Evolutionary conservation across 1,140 invertebrate species (phyloP), one percentile per base, ranked within the genome.

Genomic region (Hypsibius dujardini): DNA sequence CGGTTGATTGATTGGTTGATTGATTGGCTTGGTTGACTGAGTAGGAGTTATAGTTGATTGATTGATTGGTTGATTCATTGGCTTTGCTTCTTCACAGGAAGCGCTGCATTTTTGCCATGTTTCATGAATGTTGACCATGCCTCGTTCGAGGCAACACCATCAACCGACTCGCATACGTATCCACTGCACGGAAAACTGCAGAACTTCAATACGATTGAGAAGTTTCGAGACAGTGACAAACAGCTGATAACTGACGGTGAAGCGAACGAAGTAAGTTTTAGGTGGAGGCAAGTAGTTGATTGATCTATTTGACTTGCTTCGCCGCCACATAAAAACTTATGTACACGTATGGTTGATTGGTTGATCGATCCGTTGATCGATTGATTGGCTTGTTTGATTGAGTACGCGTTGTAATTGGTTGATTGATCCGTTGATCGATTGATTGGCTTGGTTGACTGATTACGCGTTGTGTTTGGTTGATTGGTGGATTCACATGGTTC

Each of bases 171-270:
- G 50, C 72, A 69, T 47, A 84, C 84, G 76, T 80, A 85, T 72
- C 80, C 80, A 71, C 80, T 86, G 42, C 77, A 79, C 73, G 92
- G 92, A 7, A 82, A 81, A 71, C 80, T 94, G 67, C 81, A 90
- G 67, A 91, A 92, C 77, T 90, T 86, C 76, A 95, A 95, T 79
- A 95, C 90, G 1, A 83, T 92, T 46, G 90, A 95, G 77, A 84
- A 86, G 50, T 96, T 94, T 77, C 90, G 90, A 77, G 81, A 84
- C 69, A 84, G 83, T 74, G 86, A 94, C 79, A 92, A 93, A 79
- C 84, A 85, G 70, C 76, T 82, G 47, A 80, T 95, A 14, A 81
- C 95, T 1, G 83, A 85, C 67, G 76, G 79, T 45, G 78, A 85
- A 76, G 90, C 88, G 15, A 79, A 83, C 74, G 76, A 82, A 72